phyloP scores from a whole-genome alignment of 1,140 invertebrate species.

The Anagrus nilaparvatae region DNA sequence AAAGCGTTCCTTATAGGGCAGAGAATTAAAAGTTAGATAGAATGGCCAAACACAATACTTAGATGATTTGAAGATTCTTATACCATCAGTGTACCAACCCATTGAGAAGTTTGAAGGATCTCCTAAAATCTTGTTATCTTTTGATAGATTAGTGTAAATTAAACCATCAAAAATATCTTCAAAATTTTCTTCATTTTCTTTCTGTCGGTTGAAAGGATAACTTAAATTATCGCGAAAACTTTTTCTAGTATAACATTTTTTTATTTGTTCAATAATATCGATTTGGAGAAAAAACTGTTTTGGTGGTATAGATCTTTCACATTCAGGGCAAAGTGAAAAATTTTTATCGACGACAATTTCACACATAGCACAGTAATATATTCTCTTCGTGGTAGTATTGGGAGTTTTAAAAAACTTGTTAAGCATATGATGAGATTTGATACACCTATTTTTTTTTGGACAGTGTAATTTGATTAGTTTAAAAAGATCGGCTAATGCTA shows the following conservation, averaged over 20 bases:
- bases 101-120: background rate
- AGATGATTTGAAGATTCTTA: conserved; percentile 1
- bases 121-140: background rate
- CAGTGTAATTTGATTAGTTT: too few species aligned
- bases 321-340: too few species aligned
- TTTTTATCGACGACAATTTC: too few species aligned
- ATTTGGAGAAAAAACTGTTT: conserved; percentile 9
- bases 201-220: conserved; percentile 7
- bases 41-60: conserved; percentile 11
- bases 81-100: background rate
- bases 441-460: too few species aligned
- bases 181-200: background rate
- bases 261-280: background rate
- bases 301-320: too few species aligned
- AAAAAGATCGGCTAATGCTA: too few species aligned
- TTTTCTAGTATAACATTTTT: conserved; percentile 1
- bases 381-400: too few species aligned
- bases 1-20: conserved; percentile 9
- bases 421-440: too few species aligned
- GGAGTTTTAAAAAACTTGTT: too few species aligned
- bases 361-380: too few species aligned
- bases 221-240: conserved; percentile 1
- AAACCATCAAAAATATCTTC: conserved; percentile 12
- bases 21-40: conserved; percentile 9
- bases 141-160: conserved; percentile 9